Evolutionary conservation across 2,888 invertebrate genomes (phyloP).

Genomic region (Bursaphelenchus okinawaensis): DNA sequence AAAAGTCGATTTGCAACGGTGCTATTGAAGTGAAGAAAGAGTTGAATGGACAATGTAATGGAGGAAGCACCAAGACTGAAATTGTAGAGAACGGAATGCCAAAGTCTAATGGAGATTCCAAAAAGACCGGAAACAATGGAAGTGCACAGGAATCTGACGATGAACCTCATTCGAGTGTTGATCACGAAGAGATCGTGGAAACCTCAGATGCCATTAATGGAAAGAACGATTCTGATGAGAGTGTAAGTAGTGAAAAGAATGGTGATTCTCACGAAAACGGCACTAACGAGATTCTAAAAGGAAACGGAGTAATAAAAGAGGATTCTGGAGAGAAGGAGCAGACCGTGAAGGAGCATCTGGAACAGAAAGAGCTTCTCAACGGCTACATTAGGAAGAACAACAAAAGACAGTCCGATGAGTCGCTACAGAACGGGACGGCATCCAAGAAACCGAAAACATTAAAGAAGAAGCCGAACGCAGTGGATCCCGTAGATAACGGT

Average conservation of each 20-base stretch:
- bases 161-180: constrained; percentile 3
- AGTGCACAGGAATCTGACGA: not conserved
- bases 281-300: not conserved
- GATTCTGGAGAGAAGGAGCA: constrained; percentile 4
- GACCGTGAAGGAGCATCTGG: constrained; percentile 2
- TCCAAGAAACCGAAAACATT: not conserved
- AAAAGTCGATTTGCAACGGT: not conserved
- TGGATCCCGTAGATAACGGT: not conserved
- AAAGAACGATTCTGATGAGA: not conserved
- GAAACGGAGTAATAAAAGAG: not conserved
- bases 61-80: not conserved
- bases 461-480: constrained; percentile 7
- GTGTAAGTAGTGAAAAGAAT: not conserved
- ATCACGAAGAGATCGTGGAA: constrained; percentile 2
- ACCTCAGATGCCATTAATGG: not conserved
- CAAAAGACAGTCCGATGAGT: not conserved
- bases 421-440: not conserved
- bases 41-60: not conserved
- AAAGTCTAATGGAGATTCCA: not conserved
- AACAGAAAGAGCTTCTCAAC: constrained; percentile 1
- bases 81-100: not conserved
- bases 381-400: not conserved
- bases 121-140: not conserved
- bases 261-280: not conserved
- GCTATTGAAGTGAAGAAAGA: not conserved